Evolutionary conservation across 1,140 invertebrate species (phyloP).

Genomic region (Neodiprion lecontei): DNA sequence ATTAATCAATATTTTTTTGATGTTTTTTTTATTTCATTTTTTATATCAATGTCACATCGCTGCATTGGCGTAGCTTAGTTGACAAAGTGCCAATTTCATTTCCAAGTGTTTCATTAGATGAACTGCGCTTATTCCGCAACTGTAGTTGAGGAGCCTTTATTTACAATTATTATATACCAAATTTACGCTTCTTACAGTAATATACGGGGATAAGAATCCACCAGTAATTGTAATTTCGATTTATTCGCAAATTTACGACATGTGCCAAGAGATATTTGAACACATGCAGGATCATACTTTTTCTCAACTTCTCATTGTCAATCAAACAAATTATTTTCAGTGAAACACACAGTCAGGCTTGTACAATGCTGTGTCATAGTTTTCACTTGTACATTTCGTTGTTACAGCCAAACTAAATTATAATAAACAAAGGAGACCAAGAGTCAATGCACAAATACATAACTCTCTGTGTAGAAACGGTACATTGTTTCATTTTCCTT

Average conservation of each 20-base stretch:
- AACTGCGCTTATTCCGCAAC: no score
- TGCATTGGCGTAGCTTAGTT: no score
- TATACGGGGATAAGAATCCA: neutral
- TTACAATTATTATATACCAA: neutral
- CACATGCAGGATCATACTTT: neutral
- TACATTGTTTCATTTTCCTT: neutral
- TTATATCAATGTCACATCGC: no score
- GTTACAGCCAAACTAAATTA: neutral
- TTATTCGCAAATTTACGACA: neutral
- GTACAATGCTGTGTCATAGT: neutral
- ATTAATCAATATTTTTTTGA: no score
- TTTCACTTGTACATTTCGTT: neutral
- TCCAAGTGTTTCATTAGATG: no score
- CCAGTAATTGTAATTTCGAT: neutral
- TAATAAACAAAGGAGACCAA: neutral
- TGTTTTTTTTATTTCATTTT: no score
- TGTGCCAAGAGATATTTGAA: neutral
- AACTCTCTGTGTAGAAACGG: neutral
- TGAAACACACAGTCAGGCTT: neutral
- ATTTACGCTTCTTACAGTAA: neutral
- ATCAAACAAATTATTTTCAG: neutral
- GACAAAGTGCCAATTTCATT: no score
- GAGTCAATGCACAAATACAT: conserved; percentile 3
- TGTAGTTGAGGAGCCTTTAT: neutral
- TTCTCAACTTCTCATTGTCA: neutral